phyloP scores from a whole-genome alignment of 64 coral and sea anemone species.

The Exaiptasia diaphana region DNA sequence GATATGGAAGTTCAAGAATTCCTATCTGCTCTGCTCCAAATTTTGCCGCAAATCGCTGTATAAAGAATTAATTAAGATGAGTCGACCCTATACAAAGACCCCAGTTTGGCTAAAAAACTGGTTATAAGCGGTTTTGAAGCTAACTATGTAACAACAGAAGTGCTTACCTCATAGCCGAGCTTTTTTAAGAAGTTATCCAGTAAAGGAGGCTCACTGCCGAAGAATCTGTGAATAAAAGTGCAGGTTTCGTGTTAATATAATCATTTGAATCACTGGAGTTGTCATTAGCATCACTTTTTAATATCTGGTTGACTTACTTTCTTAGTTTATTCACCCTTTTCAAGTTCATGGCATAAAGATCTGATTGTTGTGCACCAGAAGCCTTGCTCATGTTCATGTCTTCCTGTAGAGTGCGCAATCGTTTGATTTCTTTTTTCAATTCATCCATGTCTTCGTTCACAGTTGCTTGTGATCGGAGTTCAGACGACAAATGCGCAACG shows the following conservation, averaged over 20 bases:
- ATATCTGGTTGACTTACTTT: conserved; percentile 73
- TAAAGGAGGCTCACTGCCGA: conserved; percentile 93
- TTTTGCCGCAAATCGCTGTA: conserved; percentile 76
- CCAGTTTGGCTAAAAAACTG: neutral
- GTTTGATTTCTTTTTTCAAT: conserved; percentile 70
- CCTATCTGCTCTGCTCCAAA: conserved; percentile 94
- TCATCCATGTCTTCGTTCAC: conserved; percentile 78
- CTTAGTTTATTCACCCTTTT: conserved; percentile 79
- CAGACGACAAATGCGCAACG: conserved; percentile 83
- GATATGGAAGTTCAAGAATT: conserved; percentile 86
- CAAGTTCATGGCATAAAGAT: conserved; percentile 39
- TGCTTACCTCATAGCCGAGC: conserved; percentile 89
- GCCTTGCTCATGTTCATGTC: neutral
- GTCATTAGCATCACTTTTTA: neutral
- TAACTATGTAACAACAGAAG: neutral
- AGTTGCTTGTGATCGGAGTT: conserved; percentile 86
- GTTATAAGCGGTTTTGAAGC: neutral
- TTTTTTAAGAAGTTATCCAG: conserved; percentile 86
- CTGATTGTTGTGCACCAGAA: neutral
- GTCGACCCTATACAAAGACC: neutral
- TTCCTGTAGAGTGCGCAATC: conserved; percentile 20
- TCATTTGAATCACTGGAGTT: neutral
- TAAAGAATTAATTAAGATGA: neutral
- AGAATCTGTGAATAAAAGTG: conserved; percentile 62
- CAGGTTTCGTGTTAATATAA: too few relatives aligned